phyloP scores from a whole-genome alignment of 2,797 vertebrate genomes.

The Natrix natrix region DNA sequence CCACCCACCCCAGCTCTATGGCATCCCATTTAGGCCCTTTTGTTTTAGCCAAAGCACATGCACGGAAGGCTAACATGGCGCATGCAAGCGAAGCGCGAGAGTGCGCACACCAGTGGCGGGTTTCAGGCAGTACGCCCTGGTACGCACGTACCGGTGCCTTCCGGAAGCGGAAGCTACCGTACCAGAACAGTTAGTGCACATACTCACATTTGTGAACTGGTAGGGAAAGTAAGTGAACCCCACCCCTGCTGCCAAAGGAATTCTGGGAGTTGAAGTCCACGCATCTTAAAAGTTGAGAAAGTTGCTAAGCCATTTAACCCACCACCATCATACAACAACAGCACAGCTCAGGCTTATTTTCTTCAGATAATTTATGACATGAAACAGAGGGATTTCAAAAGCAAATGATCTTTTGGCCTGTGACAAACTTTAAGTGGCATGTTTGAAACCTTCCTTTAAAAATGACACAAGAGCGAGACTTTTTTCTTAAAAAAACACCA shows the following conservation, averaged over 20 bases:
- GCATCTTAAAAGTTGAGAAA: background rate
- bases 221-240: too few species aligned
- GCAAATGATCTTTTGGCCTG: conserved; percentile 38
- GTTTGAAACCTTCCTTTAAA: conserved; percentile 42
- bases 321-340: background rate
- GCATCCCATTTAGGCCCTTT: too few species aligned
- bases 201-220: too few species aligned
- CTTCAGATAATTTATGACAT: conserved; percentile 70
- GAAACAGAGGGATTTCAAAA: conserved; percentile 59
- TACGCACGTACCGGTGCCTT: too few species aligned
- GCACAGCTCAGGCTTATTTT: conserved; percentile 24
- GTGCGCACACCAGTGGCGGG: too few species aligned
- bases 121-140: too few species aligned
- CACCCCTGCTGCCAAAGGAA: background rate
- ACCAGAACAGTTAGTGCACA: too few species aligned
- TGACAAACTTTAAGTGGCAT: conserved; percentile 45
- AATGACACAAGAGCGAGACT: background rate
- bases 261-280: background rate
- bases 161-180: too few species aligned
- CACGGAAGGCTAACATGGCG: too few species aligned
- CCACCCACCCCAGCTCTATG: too few species aligned
- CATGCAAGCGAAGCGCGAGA: too few species aligned
- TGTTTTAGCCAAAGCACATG: too few species aligned
- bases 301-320: background rate
- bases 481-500: background rate